Evolutionary conservation across 1,140 invertebrate genomes (phyloP).

Genomic region (Capitella teleta): DNA sequence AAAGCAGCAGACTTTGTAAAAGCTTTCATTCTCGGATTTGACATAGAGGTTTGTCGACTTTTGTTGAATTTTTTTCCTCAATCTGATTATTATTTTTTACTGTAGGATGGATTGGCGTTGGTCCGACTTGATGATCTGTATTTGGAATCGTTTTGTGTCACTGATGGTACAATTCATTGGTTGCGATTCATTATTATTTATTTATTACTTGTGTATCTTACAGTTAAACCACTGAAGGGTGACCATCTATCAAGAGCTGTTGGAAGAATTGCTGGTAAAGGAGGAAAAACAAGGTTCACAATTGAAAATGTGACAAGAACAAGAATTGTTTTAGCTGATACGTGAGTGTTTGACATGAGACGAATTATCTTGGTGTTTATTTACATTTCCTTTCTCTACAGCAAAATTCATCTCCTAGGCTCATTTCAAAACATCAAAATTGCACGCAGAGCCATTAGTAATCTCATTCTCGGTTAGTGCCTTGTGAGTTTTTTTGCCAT

Average conservation of each 20-base stretch:
- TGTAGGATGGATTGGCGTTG: constrained; percentile 77
- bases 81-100: constrained; percentile 11
- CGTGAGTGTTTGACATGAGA: constrained; percentile 16
- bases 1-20: constrained; percentile 97
- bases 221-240: constrained; percentile 84
- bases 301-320: constrained; percentile 99
- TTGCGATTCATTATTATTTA: background rate
- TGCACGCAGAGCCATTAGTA: constrained; percentile 90
- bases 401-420: constrained; percentile 92
- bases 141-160: constrained; percentile 91
- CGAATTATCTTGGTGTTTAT: background rate
- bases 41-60: constrained; percentile 58
- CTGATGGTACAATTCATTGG: constrained; percentile 53
- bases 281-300: constrained; percentile 92
- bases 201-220: constrained; percentile 11
- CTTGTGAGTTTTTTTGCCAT: background rate
- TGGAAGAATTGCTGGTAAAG: constrained; percentile 91
- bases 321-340: constrained; percentile 90
- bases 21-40: constrained; percentile 93
- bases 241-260: constrained; percentile 93
- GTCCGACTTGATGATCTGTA: constrained; percentile 93
- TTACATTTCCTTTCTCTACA: constrained; percentile 15
- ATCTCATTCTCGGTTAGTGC: constrained; percentile 75
- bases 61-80: background rate
- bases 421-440: constrained; percentile 95